These are phyloP conservation scores for Cosmorhoe ocellata DNA, from an alignment of 2,888 invertebrate genomes.

Conservation along the genomic window DNA sequence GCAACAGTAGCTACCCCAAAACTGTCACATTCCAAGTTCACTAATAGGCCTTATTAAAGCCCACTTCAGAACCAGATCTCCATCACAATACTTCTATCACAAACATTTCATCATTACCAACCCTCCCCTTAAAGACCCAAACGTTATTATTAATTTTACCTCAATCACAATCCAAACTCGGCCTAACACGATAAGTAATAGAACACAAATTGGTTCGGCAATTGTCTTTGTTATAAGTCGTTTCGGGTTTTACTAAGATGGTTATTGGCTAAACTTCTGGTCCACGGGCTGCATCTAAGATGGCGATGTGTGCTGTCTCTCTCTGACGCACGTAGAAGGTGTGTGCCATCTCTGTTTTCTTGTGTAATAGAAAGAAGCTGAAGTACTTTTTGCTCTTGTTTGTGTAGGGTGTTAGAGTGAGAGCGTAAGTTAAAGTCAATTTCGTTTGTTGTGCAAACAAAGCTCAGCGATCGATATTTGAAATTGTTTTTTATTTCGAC, in stretches of 20 bases:
- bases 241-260: slow-evolving; percentile 50
- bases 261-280: slow-evolving; percentile 80
- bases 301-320: slow-evolving; percentile 67
- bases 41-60: slow-evolving; percentile 58
- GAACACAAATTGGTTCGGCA: slow-evolving; percentile 52
- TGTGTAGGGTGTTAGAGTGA: slow-evolving; percentile 61
- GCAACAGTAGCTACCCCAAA: slow-evolving; percentile 36
- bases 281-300: slow-evolving; percentile 79
- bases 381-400: slow-evolving; percentile 65
- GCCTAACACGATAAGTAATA: slow-evolving; percentile 48
- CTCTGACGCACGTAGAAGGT: slow-evolving; percentile 41
- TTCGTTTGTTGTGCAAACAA: slow-evolving; percentile 71
- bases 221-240: slow-evolving; percentile 50
- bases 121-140: slow-evolving; percentile 68
- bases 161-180: slow-evolving; percentile 42
- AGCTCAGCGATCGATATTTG: slow-evolving; percentile 57
- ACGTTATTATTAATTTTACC: slow-evolving; percentile 68
- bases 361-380: slow-evolving; percentile 70
- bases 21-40: slow-evolving; percentile 45
- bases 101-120: slow-evolving; percentile 53
- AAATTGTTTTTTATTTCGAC: slow-evolving; percentile 32
- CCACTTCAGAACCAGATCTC: slow-evolving; percentile 57
- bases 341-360: slow-evolving; percentile 61
- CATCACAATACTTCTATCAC: slow-evolving; percentile 52
- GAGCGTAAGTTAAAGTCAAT: slow-evolving; percentile 58